These are phyloP conservation scores for Neodiprion virginianus DNA, from an alignment of 1,140 invertebrate genomes.

Conservation along the genomic window DNA sequence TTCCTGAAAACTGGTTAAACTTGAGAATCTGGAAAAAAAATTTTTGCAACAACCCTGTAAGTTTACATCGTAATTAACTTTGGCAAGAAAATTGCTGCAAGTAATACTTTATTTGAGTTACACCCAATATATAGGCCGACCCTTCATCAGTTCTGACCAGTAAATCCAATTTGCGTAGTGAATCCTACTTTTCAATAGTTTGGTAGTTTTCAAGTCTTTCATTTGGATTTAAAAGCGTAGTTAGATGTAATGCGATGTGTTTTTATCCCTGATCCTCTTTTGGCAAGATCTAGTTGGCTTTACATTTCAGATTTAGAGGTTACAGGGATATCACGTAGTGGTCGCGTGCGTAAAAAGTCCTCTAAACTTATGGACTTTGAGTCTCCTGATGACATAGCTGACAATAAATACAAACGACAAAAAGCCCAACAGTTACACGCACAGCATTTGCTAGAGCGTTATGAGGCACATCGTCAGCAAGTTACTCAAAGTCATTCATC, in stretches of 20 bases:
- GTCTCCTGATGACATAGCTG: slow-evolving; percentile 77
- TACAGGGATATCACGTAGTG: slow-evolving; percentile 85
- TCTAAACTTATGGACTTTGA: slow-evolving; percentile 94
- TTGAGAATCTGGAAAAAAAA: no score
- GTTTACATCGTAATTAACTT: no score
- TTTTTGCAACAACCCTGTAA: no score
- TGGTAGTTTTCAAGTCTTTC: background rate
- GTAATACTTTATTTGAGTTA: no score
- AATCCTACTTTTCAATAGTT: no score
- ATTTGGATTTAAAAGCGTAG: slow-evolving; percentile 25
- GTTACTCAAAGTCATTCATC: slow-evolving; percentile 22
- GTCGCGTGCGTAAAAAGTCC: slow-evolving; percentile 90
- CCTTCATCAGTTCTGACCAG: no score
- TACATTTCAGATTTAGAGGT: slow-evolving; percentile 76
- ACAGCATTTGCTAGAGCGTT: slow-evolving; percentile 52
- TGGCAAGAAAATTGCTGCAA: no score
- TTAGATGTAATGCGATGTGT: slow-evolving; percentile 37
- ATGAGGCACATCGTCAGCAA: slow-evolving; percentile 43
- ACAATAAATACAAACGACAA: slow-evolving; percentile 57
- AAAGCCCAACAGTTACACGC: slow-evolving; percentile 53
- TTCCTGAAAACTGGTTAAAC: no score
- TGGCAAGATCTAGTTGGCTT: slow-evolving; percentile 53
- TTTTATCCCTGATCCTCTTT: slow-evolving; percentile 40
- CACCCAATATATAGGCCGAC: no score
- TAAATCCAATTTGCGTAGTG: no score